These are phyloP conservation scores for Prionace glauca DNA, from an alignment of 2,797 vertebrate species.

Conservation along the genomic window DNA sequence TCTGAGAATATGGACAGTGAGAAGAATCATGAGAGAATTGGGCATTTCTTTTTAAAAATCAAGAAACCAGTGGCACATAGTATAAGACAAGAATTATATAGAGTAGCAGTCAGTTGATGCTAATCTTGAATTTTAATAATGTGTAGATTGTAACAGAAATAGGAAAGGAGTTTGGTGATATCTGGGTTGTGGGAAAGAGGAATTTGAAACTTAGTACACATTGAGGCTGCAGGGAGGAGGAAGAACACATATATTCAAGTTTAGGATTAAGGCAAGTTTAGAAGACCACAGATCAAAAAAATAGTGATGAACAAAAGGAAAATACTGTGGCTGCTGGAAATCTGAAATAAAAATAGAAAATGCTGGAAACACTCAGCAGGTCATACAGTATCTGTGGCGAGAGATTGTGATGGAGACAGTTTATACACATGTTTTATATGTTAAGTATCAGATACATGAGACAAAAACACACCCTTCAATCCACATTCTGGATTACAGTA, in stretches of 20 bases:
- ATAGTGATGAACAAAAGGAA: not conserved
- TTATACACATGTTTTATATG: not conserved
- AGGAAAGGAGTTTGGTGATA: not conserved
- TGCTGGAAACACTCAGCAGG: not conserved
- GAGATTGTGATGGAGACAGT: not conserved
- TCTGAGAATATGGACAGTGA: not conserved
- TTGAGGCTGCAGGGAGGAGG: not conserved
- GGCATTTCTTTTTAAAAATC: not conserved
- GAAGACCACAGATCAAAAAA: not conserved
- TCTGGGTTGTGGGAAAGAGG: not conserved
- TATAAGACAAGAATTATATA: not conserved
- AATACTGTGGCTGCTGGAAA: not conserved
- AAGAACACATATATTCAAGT: not conserved
- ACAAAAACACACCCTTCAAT: not conserved
- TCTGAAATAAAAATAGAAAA: not conserved
- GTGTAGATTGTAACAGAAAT: not conserved
- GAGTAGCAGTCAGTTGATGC: not conserved
- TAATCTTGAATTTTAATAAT: not conserved
- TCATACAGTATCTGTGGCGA: not conserved
- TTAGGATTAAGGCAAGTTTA: not conserved
- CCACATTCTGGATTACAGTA: not conserved
- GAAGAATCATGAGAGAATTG: not conserved
- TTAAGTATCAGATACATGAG: not conserved
- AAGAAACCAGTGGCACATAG: not conserved
- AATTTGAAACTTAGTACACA: not conserved